These are phyloP conservation scores for Noctua comes DNA, from an alignment of 2,888 invertebrate species.

Conservation along the genomic window DNA sequence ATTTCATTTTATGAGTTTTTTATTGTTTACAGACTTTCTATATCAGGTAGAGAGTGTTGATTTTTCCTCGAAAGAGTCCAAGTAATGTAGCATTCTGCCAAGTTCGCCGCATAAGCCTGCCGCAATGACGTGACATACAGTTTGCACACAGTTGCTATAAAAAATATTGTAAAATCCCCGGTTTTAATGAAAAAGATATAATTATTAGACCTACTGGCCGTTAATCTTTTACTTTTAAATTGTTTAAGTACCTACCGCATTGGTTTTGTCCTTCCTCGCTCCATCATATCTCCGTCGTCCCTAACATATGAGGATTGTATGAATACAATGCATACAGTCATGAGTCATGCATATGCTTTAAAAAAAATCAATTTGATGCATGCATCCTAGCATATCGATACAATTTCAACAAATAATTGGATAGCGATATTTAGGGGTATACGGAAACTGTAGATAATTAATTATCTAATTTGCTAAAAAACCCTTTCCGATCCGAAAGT, in stretches of 20 bases:
- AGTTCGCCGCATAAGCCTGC: not conserved
- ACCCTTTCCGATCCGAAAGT: not conserved
- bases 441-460: not conserved
- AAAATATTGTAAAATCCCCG: not conserved
- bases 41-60: not conserved
- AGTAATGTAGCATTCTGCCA: constrained; percentile 1
- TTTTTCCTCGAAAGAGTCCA: not conserved
- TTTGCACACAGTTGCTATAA: not conserved
- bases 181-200: not conserved
- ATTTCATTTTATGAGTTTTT: not conserved
- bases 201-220: not conserved
- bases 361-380: too few relatives aligned
- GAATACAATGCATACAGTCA: too few relatives aligned
- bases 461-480: not conserved
- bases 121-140: not conserved
- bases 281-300: not conserved
- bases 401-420: not conserved
- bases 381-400: not conserved
- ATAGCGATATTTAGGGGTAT: not conserved
- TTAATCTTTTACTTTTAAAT: not conserved
- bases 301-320: not conserved
- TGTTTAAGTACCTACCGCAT: not conserved
- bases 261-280: not conserved
- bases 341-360: too few relatives aligned
- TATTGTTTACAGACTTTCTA: not conserved